These are phyloP conservation scores for Adelosebastes latens DNA, from an alignment of 2,797 vertebrate genomes.

Conservation along the genomic window DNA sequence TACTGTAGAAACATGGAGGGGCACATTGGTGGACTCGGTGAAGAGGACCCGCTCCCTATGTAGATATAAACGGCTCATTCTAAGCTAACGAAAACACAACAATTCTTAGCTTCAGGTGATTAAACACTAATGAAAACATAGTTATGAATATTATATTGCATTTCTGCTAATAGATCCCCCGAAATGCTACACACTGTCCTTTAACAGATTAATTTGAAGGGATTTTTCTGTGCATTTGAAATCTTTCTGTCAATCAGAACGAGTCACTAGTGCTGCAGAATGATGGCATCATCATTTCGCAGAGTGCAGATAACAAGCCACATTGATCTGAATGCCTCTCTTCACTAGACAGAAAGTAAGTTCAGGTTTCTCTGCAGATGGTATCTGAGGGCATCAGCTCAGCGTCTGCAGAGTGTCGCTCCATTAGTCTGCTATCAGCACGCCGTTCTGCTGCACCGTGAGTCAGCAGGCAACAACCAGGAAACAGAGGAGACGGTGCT, in stretches of 20 bases:
- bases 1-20: too few species aligned
- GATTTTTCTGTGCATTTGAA: background rate
- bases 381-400: slow-evolving; percentile 50
- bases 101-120: too few species aligned
- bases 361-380: slow-evolving; percentile 59
- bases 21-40: too few species aligned
- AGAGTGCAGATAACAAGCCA: background rate
- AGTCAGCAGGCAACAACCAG: slow-evolving; percentile 64
- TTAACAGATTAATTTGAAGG: background rate
- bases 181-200: too few species aligned
- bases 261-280: background rate
- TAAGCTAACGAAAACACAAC: too few species aligned
- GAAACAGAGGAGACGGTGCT: slow-evolving; percentile 30
- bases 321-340: background rate
- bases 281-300: background rate
- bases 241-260: background rate
- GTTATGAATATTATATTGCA: too few species aligned
- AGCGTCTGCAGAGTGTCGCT: slow-evolving; percentile 25
- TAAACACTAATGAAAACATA: too few species aligned
- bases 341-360: background rate
- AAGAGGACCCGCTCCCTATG: too few species aligned
- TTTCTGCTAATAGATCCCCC: too few species aligned
- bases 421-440: slow-evolving; percentile 50
- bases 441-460: slow-evolving; percentile 60
- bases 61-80: too few species aligned